Evolutionary conservation across 2,888 invertebrate genomes (phyloP).

Genomic region (Eupithecia dodoneata): DNA sequence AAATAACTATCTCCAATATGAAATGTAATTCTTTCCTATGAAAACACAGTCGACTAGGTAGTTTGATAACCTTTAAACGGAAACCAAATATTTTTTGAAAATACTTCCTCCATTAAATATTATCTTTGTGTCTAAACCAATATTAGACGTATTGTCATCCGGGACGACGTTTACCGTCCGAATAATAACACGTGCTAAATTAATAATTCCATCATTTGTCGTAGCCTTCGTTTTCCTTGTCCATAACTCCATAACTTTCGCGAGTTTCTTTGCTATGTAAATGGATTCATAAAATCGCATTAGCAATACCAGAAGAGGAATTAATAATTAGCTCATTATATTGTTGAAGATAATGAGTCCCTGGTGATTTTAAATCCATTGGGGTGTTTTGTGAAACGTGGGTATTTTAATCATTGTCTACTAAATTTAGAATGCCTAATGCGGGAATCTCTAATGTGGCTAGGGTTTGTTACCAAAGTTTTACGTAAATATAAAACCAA

Average conservation of each 20-base stretch:
- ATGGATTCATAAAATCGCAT: conserved; percentile 30
- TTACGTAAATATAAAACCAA: not conserved
- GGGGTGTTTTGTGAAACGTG: conserved; percentile 34
- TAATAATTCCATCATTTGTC: conserved; percentile 10
- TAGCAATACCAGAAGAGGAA: conserved; percentile 33
- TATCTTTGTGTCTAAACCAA: conserved; percentile 17
- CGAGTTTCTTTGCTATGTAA: conserved; percentile 21
- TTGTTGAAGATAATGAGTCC: conserved; percentile 32
- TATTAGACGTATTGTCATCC: conserved; percentile 27
- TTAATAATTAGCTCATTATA: conserved; percentile 26
- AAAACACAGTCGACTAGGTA: not conserved
- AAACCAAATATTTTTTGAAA: conserved; percentile 8
- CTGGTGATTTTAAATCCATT: conserved; percentile 30
- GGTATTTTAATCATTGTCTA: conserved; percentile 42
- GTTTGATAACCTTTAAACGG: not conserved
- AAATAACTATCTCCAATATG: not conserved
- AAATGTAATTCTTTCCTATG: not conserved
- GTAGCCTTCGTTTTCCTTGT: conserved; percentile 5
- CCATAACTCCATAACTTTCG: conserved; percentile 26
- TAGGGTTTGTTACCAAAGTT: not conserved
- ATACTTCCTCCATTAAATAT: conserved; percentile 15
- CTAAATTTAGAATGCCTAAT: not conserved
- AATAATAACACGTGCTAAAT: conserved; percentile 37
- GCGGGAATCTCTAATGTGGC: not conserved
- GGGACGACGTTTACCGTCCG: conserved; percentile 27